phyloP scores from a whole-genome alignment of 2,113 vertebrate genomes.

The Azemiops feae region DNA sequence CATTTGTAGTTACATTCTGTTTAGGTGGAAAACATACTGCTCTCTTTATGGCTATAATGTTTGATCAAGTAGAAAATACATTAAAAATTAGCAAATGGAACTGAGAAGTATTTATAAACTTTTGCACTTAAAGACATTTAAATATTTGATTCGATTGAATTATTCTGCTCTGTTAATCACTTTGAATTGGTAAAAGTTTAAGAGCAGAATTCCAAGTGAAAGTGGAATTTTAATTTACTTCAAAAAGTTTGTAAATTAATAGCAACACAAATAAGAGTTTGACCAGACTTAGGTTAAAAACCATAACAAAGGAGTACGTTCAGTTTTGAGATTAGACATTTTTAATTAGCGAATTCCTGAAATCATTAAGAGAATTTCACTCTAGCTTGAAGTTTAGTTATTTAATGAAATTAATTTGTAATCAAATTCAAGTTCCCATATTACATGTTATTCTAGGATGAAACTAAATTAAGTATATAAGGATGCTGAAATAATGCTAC shows the following conservation, averaged over 20 bases:
- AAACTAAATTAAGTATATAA: not conserved
- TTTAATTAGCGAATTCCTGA: no score
- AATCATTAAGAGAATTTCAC: no score
- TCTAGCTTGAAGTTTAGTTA: no score
- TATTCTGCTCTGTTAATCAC: not conserved
- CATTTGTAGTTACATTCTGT: not conserved
- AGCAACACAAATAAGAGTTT: no score
- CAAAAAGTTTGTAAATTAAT: no score
- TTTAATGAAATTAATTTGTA: no score
- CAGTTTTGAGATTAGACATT: no score
- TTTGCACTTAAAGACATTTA: not conserved
- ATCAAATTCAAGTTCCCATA: no score
- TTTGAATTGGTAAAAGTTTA: not conserved
- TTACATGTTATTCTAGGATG: no score
- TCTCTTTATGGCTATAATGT: not conserved
- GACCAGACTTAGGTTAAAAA: no score
- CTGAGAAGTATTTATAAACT: not conserved
- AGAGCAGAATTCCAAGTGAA: not conserved
- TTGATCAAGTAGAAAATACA: not conserved
- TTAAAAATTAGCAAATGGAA: not conserved
- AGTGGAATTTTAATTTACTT: not conserved
- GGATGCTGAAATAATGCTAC: not conserved
- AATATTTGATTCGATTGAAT: not conserved
- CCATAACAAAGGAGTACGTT: no score
- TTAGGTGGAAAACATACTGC: not conserved